A percentile compares a stretch with the other conserved stretches of the same genome.
phyloP scores from a whole-genome alignment of 2,797 vertebrate genomes.

The Phaenicophaeus curvirostris region DNA sequence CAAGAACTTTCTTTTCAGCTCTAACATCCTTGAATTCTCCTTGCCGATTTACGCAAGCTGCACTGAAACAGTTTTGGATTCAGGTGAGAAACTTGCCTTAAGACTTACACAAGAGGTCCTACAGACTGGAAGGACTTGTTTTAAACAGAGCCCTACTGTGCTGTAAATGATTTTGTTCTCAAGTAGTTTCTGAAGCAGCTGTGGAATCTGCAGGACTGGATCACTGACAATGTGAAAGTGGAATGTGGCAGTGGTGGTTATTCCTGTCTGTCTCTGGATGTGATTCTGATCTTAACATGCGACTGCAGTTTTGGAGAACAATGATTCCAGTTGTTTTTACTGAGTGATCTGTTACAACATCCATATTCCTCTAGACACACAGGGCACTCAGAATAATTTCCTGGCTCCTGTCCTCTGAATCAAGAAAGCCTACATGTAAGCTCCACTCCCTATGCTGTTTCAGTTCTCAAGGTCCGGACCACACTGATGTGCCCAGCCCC shows the following conservation, averaged over 20 bases:
- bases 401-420: background rate
- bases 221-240: background rate
- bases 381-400: background rate
- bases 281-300: background rate
- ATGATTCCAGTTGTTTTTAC: background rate
- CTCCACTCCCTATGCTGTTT: background rate
- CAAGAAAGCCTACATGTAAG: background rate
- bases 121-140: background rate
- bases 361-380: background rate
- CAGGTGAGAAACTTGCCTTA: background rate
- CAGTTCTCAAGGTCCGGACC: background rate
- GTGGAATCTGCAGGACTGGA: slow-evolving; percentile 17
- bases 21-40: background rate
- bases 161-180: background rate
- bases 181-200: slow-evolving; percentile 4
- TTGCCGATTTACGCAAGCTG: background rate
- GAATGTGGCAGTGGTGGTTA: slow-evolving; percentile 36
- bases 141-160: background rate
- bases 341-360: background rate
- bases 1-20: background rate
- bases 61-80: background rate
- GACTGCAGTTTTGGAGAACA: background rate
- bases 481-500: background rate
- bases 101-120: background rate
- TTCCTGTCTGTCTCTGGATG: slow-evolving; percentile 3